Evolutionary conservation across 2,797 vertebrate genomes (phyloP), one percentile per base, ranked within the genome.

Genomic region (Sphenodon punctatus): DNA sequence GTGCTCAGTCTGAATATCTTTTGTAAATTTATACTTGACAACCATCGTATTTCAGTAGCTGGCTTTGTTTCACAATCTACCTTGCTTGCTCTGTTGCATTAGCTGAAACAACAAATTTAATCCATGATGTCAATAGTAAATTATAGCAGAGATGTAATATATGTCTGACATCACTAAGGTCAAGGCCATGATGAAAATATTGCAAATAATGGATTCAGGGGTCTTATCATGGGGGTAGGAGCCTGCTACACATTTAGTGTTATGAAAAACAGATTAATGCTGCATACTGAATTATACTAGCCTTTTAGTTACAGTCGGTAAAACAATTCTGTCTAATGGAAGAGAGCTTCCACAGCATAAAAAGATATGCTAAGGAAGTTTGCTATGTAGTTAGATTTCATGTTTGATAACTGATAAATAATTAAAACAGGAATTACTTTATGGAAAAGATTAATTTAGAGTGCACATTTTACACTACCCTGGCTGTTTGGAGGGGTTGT

Each of bases 21-120:
- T 95, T 95, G 95, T 95, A 95, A 96, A 96, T 96, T 96, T 96
- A 96, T 94, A 95, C 91, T 95, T 96, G 96, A 96, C 96, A 96
- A 95, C 91, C 92, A 93, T 95, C 94, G 95, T 96, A 96, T 96
- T 96, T 96, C 95, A 96, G 94, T 88, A 93, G 93, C 93, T 91
- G 93, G 91, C 94, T 96, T 95, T 83, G 91, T 96, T 96, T 95
- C 95, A 93, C 93, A 92, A 90, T 95, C 90, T 92, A 95, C 94
- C 95, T 95, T 36, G 88, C 94, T 96, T 95, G 94, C 90, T 95
- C 89, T 85, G 93, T 94, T 95, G 93, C 94, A 95, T 96, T 96
- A 96, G 95, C 94, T 94, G 93, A 95, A 96, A 95, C 94, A 96
- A 96, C 95, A 96, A 95, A 96, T 96, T 95, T 95, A 96, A 96